Base-by-base conservation (phyloP, 2,888 invertebrate genomes). In the Platerodrilus igneus region DNA sequence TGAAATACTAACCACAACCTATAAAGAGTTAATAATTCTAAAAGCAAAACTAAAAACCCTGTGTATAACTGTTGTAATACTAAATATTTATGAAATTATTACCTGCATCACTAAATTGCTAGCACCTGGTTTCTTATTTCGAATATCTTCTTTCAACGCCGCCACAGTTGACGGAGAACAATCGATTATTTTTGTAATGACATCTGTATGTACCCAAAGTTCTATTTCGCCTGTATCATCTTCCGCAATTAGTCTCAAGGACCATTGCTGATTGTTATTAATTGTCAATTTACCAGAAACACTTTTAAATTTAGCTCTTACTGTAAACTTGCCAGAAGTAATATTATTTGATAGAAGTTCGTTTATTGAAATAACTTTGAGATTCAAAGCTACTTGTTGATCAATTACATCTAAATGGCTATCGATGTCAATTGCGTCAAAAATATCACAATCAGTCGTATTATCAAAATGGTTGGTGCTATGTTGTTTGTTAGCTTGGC, bases 151-250 rank as follows among this genome's bases (percentile, higher is more conserved):
- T 29, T 45, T 51, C 23, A 52, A 25, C 6, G 26, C 41, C 32
- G 47, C 41, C 19, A 62, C 46, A 25, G 48, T 56, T 3, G 36
- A 60, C 0, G 75, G 72, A 1, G 72, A 68, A 41, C 66, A 69
- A 1, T 74, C 76, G 1, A 73, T 71, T 36, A 77, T 56, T 30
- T 70, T 65, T 0, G 75, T 68, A 1, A 78, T 61, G 7, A 81
- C 73, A 51, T 75, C 69, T 45, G 75, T 75, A 1, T 77, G 71
- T 34, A 83, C 72, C 10, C 70, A 69, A 2, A 76, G 75, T 31
- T 75, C 71, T 9, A 81, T 48, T 32, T 62, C 68, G 2, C 73
- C 77, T 3, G 74, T 76, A 10, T 70, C 72, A 60, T 82, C 82
- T 4, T 70, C 68, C 28, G 82, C 63, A 5, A 70, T 72, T 44